Base-by-base conservation (phyloP, 2,113 vertebrate species). In the Marcusenius ussheri region DNA sequence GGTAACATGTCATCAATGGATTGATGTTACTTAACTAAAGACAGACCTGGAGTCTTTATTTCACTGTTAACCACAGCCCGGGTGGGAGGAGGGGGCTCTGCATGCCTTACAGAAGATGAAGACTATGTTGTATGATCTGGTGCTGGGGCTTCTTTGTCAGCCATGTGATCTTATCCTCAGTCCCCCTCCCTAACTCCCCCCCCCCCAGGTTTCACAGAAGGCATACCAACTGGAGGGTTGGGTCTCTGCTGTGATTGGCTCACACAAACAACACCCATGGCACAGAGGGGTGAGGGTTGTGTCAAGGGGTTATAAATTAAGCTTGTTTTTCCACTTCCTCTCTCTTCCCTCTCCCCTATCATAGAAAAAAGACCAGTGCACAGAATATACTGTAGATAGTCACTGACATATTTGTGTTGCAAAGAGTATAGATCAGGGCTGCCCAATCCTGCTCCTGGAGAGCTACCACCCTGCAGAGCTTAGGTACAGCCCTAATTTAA, bases 261-360 rank as follows among this genome's bases (percentile, higher is more conserved):
- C 31, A 90, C 19, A 15, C 90, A 85, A 94, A 95, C 95, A 95
- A 95, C 96, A 93, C 96, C 95, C 93, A 93, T 91, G 90, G 49
- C 47, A 51, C 91, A 89, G 88, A 83, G 90, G 91, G 91, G 83
- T 7, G 84, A 90, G 62, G 86, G 93, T 90, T 80, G 74, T 35
- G 35, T 80, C 35, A 80, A 19, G 74, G 74, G 85, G 91, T 89
- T 83, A 62, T 89, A 93, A 94, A 93, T 91, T n/a, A 89, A 88
- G 51, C 89, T 90, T 88, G 49, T 39, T 42, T 89, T 89, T 50
- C 83, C 83, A 10, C 35, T 46, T 45, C 74, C 74, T 80, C 74
- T 42, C 35, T 39, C 35, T 5, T 80, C 35, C 70, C 15, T 77
- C 70, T 39, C 70, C 21, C 70, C 10, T 42, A 39, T 74, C 66